Base-by-base conservation (phyloP, 2,113 vertebrate species). In the Passer montanus region DNA sequence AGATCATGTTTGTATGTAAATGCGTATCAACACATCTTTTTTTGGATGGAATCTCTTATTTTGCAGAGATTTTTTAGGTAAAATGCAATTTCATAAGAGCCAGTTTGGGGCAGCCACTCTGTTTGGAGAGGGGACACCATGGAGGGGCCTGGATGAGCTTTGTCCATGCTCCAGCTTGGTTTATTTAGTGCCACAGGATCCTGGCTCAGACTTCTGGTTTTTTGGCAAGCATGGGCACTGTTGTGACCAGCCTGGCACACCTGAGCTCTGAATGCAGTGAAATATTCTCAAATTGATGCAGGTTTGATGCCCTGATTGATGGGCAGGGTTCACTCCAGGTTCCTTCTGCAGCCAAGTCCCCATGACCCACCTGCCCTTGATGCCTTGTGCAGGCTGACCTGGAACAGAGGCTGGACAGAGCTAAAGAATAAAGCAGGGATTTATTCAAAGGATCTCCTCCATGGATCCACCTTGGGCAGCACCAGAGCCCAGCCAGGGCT, bases 221-320 rank as follows among this genome's bases (percentile, higher is more conserved):
- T 11, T 49, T 62, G 47, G 33, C 10, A n/a, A 31, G 16, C 7
- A 7, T 0, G 0, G 20, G 20, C 26, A 43, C 49, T 7, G 13
- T 2, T 39, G 23, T 1, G 9, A 37, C 22, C 72, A 75, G 44
- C 46, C 37, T 50, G 73, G 19, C 44, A 19, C 7, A 27, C 30
- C 11, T 4, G 35, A 62, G 43, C 77, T 73, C 50, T 27, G 24
- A 72, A 83, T 5, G 8, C 30, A 55, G 3, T 0, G 5, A 7
- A 9, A 19, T 21, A 7, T 26, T 39, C 75, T 16, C 6, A 33
- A 90, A 49, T 1, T 11, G 11, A 30, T 30, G 23, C 26, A 44
- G 79, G 18, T 5, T 50, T n/a, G 50, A 5, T 35, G 30, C 37
- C 13, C 37, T n/a, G 50, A 10, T 10, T 21, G 47, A 58, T 9